Evolutionary conservation across 53 echinoderm and acorn worm species (phyloP), one percentile per base, ranked within the genome.

Genomic region (Astropecten irregularis): DNA sequence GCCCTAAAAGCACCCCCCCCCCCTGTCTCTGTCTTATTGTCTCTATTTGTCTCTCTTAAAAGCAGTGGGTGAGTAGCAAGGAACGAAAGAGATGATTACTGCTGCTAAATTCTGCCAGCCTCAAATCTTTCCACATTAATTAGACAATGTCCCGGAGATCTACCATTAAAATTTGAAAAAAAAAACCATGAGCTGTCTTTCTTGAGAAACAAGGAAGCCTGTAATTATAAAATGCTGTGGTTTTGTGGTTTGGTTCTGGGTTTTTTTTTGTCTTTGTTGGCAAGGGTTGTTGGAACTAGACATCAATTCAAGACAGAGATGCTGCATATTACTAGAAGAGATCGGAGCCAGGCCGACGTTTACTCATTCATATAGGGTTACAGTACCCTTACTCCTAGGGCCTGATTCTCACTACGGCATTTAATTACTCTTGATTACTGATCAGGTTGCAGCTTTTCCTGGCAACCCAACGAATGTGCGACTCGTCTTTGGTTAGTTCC

Each of bases 71-170:
- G 36, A 61, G 61, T n/a, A 61, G 44, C 27, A 79, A 40, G 25
- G 28, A 22, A 79, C 79, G 47, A 61, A 31, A 60, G 32, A 61
- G 49, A 26, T 40, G 36, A 79, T 79, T 79, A 61, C 79, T 79
- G 27, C 79, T 74, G 60, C 44, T 27, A 49, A 59, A 37, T 61
- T 79, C 62, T 8, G 44, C 47, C 22, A 22, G 76, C 59, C 46
- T 16, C 79, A 79, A 79, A 79, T 79, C 79, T 79, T 56, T 79
- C 79, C 79, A 61, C 79, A 79, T 79, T 62, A 79, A 79, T 79
- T 79, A 79, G 60, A 79, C 37, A 28, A 58, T 34, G 49, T 40
- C 76, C 34, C 40, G 2, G 16, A 31, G 65, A 65, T 36, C 65
- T n/a, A 57, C 38, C 76, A 10, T 26, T 21, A 52, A n/a, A n/a